Evolutionary conservation across 2,113 vertebrate species (phyloP), one percentile per base, ranked within the genome.

Genomic region (Hoplias malabaricus): DNA sequence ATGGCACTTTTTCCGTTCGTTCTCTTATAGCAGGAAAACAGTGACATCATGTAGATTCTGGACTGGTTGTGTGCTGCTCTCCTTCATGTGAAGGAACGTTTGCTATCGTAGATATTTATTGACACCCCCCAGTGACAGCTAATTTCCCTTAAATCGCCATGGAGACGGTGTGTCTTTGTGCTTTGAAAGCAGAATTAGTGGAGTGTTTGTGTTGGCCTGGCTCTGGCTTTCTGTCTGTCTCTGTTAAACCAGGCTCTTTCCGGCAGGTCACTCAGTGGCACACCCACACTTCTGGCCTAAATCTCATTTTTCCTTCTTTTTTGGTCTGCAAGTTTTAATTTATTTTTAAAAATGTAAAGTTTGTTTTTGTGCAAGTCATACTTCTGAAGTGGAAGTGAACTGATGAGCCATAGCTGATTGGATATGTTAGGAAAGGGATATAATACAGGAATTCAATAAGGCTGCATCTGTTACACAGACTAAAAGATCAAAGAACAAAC

Each of bases 1-100:
- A 43, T 36, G 57, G 21, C 43, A 65, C 61, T 66, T 54, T 75
- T 75, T 66, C 33, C 73, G 43, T 9, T 29, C 0, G 10, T 21
- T 12, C 33, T 65, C 23, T 75, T 38, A 43, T 43, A 65, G 42
- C 31, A 75, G 13, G 62, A 65, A 25, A 53, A 3, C 19, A 6
- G 11, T 33, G 13, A 23, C 57, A 12, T 40, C 31, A 33, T 29
- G 27, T 40, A 38, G 33, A 53, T 19, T 25, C 31, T 53, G 43
- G 13, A 6, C 61, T n/a, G 34, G 59, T 12, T 63, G 59, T 7
- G 9, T 61, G 31, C 27, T 40, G 29, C 31, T 12, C 23, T 21
- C 2, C 46, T 7, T 10, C 3, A 53, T 53, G 48, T 21, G n/a
- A 53, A 53, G 1, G 48, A 53, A 53, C 1, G 7, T 21, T 53